Percentiles rank a stretch among this genome's conserved stretches.
Evolutionary conservation across 2,797 vertebrate genomes (phyloP).

Genomic region (Coregonus suidteri): DNA sequence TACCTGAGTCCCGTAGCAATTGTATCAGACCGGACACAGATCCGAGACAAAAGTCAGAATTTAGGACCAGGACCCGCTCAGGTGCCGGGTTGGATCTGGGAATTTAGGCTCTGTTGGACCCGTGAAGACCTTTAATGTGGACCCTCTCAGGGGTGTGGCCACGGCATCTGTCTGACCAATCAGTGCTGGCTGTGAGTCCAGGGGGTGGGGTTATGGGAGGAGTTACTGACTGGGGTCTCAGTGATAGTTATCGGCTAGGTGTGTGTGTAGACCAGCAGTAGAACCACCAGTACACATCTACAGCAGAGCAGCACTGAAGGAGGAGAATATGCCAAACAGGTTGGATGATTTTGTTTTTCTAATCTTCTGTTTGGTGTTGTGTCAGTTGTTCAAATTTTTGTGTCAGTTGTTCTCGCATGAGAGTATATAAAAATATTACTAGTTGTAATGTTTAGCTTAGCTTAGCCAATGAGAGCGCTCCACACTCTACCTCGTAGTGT

Average conservation of each 20-base stretch:
- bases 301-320: conserved; percentile 52
- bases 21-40: too few relatives aligned
- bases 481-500: background rate
- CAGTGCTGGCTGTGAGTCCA: conserved; percentile 21
- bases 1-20: too few relatives aligned
- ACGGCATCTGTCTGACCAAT: conserved; percentile 55
- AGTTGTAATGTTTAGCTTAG: background rate
- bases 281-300: conserved; percentile 55
- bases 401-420: too few relatives aligned
- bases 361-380: background rate
- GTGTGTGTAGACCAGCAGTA: conserved; percentile 45
- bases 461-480: background rate
- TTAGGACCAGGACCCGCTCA: too few relatives aligned
- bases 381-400: background rate
- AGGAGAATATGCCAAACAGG: conserved; percentile 61
- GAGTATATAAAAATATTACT: background rate
- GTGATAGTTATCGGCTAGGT: conserved; percentile 32
- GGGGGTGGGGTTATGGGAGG: conserved; percentile 44
- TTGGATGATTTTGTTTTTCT: conserved; percentile 32
- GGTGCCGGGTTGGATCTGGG: too few relatives aligned
- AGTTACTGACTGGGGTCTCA: conserved; percentile 38
- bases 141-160: conserved; percentile 63
- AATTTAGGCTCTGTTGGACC: too few relatives aligned
- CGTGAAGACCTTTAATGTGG: conserved; percentile 49
- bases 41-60: too few relatives aligned